Base-by-base conservation (phyloP, 2,113 vertebrate genomes). In the Sander lucioperca region DNA sequence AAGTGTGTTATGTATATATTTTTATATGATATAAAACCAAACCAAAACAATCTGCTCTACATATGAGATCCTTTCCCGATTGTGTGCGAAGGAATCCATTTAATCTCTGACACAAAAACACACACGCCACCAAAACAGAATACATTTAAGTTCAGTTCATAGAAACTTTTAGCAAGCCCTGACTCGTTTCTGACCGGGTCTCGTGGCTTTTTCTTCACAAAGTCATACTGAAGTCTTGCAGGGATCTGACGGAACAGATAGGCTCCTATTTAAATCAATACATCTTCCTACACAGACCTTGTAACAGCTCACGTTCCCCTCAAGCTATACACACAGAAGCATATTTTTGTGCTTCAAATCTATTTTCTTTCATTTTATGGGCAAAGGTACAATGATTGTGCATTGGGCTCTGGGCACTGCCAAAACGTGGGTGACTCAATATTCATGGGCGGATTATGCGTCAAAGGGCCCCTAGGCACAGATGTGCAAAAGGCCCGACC, bases 51-150 rank as follows among this genome's bases (percentile, higher is more conserved):
- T 15, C 39, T 18, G 2, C 16, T 7, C 6, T 14, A 57, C 53
- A 47, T 48, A 36, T 76, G 45, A 50, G 39, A 77, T 65, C 9
- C n/a, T 65, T 47, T 57, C 12, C 25, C 3, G 25, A 39, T 78
- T 77, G 63, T 65, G 58, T 79, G 27, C 13, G 23, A 53, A 78
- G 19, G 59, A 77, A 79, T 48, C 19, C 0, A 58, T 64, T 51
- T 51, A 80, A 80, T 72, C 62, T 59, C 45, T 57, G 63, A 66
- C 25, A 51, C 48, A 47, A 66, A 50, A 80, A 71, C 33, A 67
- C 33, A 63, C 33, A 51, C 7, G 16, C 15, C 54, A 72, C 47
- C 57, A 56, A 69, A 48, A 18, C n/a, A 54, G 16, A 25, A n/a
- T 23, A 18, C 62, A 19, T 53, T 61, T 10, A 36, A 43, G 15